Evolutionary conservation across 2,797 vertebrate species (phyloP).

Genomic region (Staurois parvus): DNA sequence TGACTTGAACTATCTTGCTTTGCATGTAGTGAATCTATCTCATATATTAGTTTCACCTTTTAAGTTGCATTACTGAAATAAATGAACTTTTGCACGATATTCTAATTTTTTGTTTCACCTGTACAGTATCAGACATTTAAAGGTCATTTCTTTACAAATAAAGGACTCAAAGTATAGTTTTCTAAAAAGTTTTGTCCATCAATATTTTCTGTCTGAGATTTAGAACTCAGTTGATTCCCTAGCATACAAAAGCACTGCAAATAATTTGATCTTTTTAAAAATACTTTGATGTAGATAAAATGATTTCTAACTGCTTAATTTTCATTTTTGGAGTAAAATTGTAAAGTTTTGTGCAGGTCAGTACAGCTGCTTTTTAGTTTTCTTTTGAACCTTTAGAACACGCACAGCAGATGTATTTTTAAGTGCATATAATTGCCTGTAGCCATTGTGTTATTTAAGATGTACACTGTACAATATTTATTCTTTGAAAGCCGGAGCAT

Average conservation of each 20-base stretch:
- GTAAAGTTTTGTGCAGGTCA: conserved; percentile 38
- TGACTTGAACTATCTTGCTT: too few relatives aligned
- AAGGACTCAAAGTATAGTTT: background rate
- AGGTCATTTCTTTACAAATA: too few relatives aligned
- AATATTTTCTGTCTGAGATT: background rate
- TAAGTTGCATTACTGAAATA: too few relatives aligned
- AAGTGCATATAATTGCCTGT: conserved; percentile 54
- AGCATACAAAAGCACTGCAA: background rate
- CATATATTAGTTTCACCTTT: too few relatives aligned
- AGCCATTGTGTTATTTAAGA: conserved; percentile 24
- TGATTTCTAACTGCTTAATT: background rate
- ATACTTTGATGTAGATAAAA: background rate
- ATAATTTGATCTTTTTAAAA: background rate
- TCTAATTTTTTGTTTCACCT: too few relatives aligned
- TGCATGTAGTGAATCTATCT: too few relatives aligned
- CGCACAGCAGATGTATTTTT: background rate
- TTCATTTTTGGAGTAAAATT: background rate
- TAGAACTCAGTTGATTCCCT: background rate
- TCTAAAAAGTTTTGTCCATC: background rate
- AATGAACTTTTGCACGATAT: too few relatives aligned
- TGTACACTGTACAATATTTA: background rate
- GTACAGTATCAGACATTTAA: too few relatives aligned
- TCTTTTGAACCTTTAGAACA: conserved; percentile 8
- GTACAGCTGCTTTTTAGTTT: background rate
- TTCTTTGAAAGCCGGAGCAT: conserved; percentile 21